Base-by-base conservation (phyloP, 1,140 invertebrate species). In the Brachionus paranguensis region DNA sequence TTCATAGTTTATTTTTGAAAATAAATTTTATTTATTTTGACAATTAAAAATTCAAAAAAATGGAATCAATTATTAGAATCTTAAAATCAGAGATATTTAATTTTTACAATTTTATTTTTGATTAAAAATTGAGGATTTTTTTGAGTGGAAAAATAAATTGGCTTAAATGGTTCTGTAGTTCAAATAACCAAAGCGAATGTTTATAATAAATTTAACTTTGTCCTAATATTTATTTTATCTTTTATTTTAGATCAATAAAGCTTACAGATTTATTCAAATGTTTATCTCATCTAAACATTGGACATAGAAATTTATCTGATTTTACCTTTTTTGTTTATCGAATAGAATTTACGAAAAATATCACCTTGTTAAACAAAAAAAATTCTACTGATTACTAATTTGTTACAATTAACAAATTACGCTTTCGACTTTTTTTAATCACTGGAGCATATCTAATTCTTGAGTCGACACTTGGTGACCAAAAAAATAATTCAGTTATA, bases 281-380 rank as follows among this genome's bases (percentile, higher is more conserved):
- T 72, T 72, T 72, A 72, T 72, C 68, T 72, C 68, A 43, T 41
- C 68, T 68, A 68, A 68, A 68, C 65, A 68, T 72, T 72, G 68
- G 68, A 72, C 68, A 72, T 72, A 72, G 37, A 43, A 41, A 72
- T 68, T 72, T 72, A 72, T 72, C 68, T 43, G 68, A 72, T 72
- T 43, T 41, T 43, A 43, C n/a, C 17, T 72, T 17, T 47, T 68
- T 29, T 29, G 65, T 33, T 41, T 33, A 72, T 72, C 68, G 68
- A 72, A 72, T 72, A 72, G 37, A 72, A 72, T 72, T 72, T 72
- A 72, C 68, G 68, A 72, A 72, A 72, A 72, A 43, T 72, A 72
- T 72, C 68, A 72, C 68, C 68, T 72, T 72, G 14, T 10, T 20
- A 10, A 60, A 60, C 53, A 60, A 60, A 60, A 60, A 33, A 68